Evolutionary conservation across 2,888 invertebrate species (phyloP).

Genomic region (Salpingus planirostris): DNA sequence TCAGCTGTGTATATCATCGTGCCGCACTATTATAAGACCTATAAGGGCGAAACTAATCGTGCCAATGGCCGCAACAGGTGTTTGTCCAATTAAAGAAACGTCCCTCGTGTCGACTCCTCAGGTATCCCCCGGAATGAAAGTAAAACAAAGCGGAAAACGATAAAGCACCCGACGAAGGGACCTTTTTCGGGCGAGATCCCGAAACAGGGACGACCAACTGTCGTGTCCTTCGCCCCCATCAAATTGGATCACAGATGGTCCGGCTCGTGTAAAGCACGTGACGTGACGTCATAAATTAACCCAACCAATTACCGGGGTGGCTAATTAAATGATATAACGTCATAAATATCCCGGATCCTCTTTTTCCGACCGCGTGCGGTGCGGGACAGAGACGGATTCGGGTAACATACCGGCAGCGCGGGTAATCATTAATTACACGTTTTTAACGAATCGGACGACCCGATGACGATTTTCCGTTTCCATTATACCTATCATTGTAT

Average conservation of each 20-base stretch:
- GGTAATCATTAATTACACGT: too few species aligned
- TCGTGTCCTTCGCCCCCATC: constrained; percentile 12
- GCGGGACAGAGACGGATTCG: constrained; percentile 1
- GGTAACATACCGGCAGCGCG: constrained; percentile 20
- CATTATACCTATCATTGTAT: too few species aligned
- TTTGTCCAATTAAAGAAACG: constrained; percentile 10
- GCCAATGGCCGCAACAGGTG: too few species aligned
- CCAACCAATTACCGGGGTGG: constrained; percentile 28
- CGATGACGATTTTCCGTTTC: too few species aligned
- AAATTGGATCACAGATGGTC: constrained; percentile 36
- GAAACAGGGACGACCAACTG: constrained; percentile 10
- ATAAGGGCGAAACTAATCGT: too few species aligned
- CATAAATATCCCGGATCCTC: constrained; percentile 23
- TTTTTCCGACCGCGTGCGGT: constrained; percentile 4
- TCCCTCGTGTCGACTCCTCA: constrained; percentile 5
- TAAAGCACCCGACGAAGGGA: constrained; percentile 18
- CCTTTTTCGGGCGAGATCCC: background rate
- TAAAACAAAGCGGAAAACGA: constrained; percentile 27
- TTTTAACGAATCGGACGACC: too few species aligned
- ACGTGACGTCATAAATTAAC: constrained; percentile 31
- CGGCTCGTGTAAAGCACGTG: constrained; percentile 35
- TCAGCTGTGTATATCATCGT: too few species aligned
- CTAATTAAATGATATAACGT: constrained; percentile 34
- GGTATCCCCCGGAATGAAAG: constrained; percentile 13
- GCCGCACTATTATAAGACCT: too few species aligned